Evolutionary conservation across 2,113 vertebrate genomes (phyloP), one percentile per base, ranked within the genome.

Genomic region (Atlantisia rogersi): DNA sequence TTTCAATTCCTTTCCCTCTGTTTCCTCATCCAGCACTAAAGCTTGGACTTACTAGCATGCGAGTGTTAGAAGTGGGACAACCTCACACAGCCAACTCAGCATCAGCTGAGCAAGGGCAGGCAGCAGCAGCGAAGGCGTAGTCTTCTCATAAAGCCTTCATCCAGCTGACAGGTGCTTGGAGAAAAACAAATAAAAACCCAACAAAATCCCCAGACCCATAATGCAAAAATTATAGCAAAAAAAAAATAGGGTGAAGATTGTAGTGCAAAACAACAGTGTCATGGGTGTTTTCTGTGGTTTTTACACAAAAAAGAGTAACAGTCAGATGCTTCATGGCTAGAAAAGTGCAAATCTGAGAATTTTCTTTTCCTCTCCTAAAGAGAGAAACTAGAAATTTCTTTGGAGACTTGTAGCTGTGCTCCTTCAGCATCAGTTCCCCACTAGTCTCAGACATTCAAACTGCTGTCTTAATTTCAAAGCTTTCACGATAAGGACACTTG

Each of bases 11-110:
- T 31, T 19, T 11, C 52, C 35, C 32, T 56, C 40, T 44, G 58
- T 9, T 67, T 21, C 24, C 25, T 62, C 29, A 32, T 6, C 39
- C 64, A 46, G 53, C 59, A 32, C 20, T 32, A 48, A 82, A 22
- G 32, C 17, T 10, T 15, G 8, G 42, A n/a, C 18, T 42, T 15
- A 8, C 18, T 9, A 55, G 35, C 9, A 16, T 71, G 58, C 8
- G 4, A 71, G 17, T 1, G 9, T 35, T 58, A 39, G 24, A 44
- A 25, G 12, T 1, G 1, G 15, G n/a, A 28, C 11, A 13, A 13
- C 48, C 31, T 52, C 18, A n/a, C 14, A 16, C 2, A 28, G 13
- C 16, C n/a, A 81, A 37, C 48, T 29, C 6, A 19, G 71, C 28
- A 19, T 3, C 22, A 69, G 37, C 18, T 26, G 20, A 69, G 42